Evolutionary conservation across 2,797 vertebrate species (phyloP).

Genomic region (Falco concolor): DNA sequence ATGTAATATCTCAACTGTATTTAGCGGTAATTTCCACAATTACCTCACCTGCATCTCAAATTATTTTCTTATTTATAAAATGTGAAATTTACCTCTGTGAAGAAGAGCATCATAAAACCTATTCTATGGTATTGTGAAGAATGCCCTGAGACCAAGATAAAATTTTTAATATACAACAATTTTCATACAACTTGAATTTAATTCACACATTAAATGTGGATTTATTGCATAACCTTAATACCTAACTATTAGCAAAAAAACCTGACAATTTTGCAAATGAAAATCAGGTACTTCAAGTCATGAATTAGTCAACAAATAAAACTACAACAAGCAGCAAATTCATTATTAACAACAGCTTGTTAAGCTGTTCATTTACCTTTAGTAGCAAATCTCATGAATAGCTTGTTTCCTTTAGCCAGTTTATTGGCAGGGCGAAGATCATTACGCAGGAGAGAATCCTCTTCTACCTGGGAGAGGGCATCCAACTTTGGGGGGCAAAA

Average conservation of each 20-base stretch:
- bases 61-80: background rate
- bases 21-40: background rate
- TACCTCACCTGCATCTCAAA: background rate
- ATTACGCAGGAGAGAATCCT: conserved; percentile 89
- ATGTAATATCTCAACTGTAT: background rate
- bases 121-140: background rate
- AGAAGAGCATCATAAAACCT: background rate
- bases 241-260: background rate
- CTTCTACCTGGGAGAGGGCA: conserved; percentile 84
- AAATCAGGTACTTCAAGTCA: background rate
- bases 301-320: background rate
- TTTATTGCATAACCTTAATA: background rate
- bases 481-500: conserved; percentile 78
- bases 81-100: background rate
- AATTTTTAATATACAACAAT: background rate
- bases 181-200: background rate
- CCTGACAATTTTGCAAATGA: background rate
- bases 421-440: conserved; percentile 86
- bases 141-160: background rate
- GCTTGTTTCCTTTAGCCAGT: conserved; percentile 91
- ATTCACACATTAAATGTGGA: background rate
- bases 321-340: background rate
- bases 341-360: background rate
- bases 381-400: conserved; percentile 91
- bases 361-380: conserved; percentile 77